Evolutionary conservation across 1,140 invertebrate genomes (phyloP), one percentile per base, ranked within the genome.

Genomic region (Calosoma granatense): DNA sequence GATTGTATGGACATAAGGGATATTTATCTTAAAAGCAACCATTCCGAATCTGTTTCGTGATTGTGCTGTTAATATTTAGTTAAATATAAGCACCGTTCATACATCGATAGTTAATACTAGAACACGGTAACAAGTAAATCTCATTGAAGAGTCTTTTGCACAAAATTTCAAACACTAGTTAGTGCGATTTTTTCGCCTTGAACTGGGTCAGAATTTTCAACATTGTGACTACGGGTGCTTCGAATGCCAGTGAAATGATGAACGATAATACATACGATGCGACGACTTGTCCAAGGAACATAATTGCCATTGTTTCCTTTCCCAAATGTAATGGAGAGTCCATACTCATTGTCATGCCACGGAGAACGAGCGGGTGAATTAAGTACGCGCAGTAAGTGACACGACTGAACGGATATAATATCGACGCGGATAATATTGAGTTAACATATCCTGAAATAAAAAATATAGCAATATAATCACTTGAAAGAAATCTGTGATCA

Each of bases 351-450:
- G 83, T 81, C 59, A 88, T 82, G 56, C 80, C 75, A 61, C 88
- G 77, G 59, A 91, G 86, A 22, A 89, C 79, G 52, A 90, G 81
- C 4, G 88, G 88, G 73, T 91, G 88, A 43, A 91, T 79, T 43
- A 91, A 73, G 67, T 91, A 90, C 1, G 87, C 85, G 67, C 88
- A 90, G 69, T 90, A 91, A 3, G 88, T 90, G 3, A 89, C 85
- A 64, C 88, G 78, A 43, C 87, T 90, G 69, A 91, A 87, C 54
- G 88, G 88, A 71, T 90, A 90, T 6, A 90, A 72, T 54, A 85
- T 79, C 20, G 86, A 83, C 20, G 84, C 79, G n/a, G 87, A 87
- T 3, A 91, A 73, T 63, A 89, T 73, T 20, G 76, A 74, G 41
- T 85, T 84, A 14, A 89, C 77, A 67, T 82, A 85, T 57, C 87